These are phyloP conservation scores for Halictus rubicundus DNA, from an alignment of 1,140 invertebrate genomes.

Conservation along the genomic window DNA sequence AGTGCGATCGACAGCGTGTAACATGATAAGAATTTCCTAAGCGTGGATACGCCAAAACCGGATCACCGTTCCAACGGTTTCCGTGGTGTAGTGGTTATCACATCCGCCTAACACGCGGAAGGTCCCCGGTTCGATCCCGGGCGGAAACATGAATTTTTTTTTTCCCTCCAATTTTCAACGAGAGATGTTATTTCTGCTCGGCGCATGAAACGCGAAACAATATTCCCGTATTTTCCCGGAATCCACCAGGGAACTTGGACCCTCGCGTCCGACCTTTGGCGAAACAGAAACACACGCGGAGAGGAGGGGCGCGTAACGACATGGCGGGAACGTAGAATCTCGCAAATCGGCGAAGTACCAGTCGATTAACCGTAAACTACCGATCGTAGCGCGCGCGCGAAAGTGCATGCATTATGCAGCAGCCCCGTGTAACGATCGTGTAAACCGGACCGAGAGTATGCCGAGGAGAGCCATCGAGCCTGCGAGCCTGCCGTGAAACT, in stretches of 20 bases:
- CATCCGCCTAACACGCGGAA: slow-evolving; percentile 61
- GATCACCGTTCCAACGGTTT: not conserved
- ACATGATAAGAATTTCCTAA: not conserved
- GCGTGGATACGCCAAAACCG: not conserved
- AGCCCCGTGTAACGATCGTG: slow-evolving; percentile 59
- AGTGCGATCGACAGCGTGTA: no score
- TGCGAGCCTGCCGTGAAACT: slow-evolving; percentile 33
- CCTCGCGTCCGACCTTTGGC: no score
- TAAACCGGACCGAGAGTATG: slow-evolving; percentile 43
- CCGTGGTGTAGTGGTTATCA: slow-evolving; percentile 66
- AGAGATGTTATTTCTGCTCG: not conserved
- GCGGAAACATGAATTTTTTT: slow-evolving; percentile 53
- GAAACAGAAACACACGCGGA: not conserved
- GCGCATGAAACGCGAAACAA: no score
- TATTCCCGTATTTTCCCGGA: no score
- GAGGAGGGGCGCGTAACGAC: not conserved
- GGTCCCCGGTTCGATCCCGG: slow-evolving; percentile 62
- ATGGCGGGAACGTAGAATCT: not conserved
- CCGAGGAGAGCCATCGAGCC: slow-evolving; percentile 3
- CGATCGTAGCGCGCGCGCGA: slow-evolving; percentile 42
- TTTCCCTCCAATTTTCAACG: not conserved
- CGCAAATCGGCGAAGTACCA: slow-evolving; percentile 18
- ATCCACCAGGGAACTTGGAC: no score
- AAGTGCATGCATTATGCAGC: slow-evolving; percentile 60
- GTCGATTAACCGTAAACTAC: slow-evolving; percentile 59